Conservation (phyloP, 2,797 vertebrate genomes). For the Buceros bicornis region DNA sequence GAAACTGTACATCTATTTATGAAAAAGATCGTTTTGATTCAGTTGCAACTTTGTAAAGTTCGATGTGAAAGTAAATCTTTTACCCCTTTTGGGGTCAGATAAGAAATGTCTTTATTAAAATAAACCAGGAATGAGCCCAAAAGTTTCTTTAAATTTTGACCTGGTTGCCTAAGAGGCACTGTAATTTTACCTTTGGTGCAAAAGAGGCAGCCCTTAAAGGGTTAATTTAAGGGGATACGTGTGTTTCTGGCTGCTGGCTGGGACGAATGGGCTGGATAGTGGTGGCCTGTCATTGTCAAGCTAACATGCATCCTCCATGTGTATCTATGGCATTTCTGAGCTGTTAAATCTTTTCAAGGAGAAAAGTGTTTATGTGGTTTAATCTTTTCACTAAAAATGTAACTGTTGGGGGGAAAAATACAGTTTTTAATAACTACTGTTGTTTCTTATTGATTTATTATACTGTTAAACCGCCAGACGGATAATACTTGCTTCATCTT, state of each 20-base stretch:
- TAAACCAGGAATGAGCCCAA: constrained; percentile 28
- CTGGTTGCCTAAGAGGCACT: neutral
- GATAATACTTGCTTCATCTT: neutral
- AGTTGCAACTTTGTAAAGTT: constrained; percentile 26
- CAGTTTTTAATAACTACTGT: constrained; percentile 61
- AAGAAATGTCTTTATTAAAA: constrained; percentile 28
- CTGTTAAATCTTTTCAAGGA: constrained; percentile 36
- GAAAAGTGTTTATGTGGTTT: constrained; percentile 47
- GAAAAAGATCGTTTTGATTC: constrained; percentile 9
- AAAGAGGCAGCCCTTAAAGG: neutral
- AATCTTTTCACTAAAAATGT: constrained; percentile 56
- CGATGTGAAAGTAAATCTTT: neutral
- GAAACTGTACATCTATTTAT: constrained; percentile 1
- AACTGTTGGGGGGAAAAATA: constrained; percentile 29
- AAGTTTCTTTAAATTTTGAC: neutral
- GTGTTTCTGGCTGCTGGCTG: neutral
- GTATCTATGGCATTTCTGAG: neutral
- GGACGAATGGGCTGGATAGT: neutral
- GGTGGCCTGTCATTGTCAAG: neutral
- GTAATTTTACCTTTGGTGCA: neutral
- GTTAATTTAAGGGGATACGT: neutral
- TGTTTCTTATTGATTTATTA: constrained; percentile 28
- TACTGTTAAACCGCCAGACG: neutral
- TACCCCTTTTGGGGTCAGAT: constrained; percentile 20
- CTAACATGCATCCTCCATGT: neutral